Evolutionary conservation across 2,797 vertebrate genomes (phyloP), one percentile per base, ranked within the genome.

Genomic region (Podarcis siculus): DNA sequence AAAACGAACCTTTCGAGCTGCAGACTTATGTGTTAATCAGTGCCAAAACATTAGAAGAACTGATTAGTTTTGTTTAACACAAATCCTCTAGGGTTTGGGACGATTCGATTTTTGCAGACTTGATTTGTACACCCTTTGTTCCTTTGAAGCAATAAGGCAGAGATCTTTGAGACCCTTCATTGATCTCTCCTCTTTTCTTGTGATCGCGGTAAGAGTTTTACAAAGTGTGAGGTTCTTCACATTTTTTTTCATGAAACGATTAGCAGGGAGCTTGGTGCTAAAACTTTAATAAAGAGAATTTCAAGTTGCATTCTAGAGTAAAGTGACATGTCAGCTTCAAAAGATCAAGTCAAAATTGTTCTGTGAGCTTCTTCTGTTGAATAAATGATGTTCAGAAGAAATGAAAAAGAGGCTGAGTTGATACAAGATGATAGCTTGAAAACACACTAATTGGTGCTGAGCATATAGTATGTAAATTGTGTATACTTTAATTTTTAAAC

Each of bases 361-460:
- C 93, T 88, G 78, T n/a, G 80, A 93, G 85, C n/a, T 91, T 49
- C 94, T 94, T 90, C 88, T 93, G 86, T 89, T 95, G 87, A 95
- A 95, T 95, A 95, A 94, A 91, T 93, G 39, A 95, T 95, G 85
- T 27, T 93, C 87, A 89, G 87, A 89, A 71, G 79, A 92, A 89
- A 61, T 84, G 80, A 91, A 90, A 76, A 3, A 2, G n/a, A 49
- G 92, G 10, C 4, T 84, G 90, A 89, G 89, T 79, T 82, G 81
- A 27, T 61, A 79, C 55, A 93, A 88, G 85, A 2, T 72, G 72
- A 7, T 75, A n/a, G 4, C 27, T 30, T 78, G 83, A 91, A 89
- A 88, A 69, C 12, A 79, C 0, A 0, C 7, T 79, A 64, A 87
- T 90, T 93, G 92, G 35, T 86, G 67, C 80, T 81, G 23, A 77